Conservation (phyloP, 1,140 invertebrate species). For the Geopemphigus sp. region DNA sequence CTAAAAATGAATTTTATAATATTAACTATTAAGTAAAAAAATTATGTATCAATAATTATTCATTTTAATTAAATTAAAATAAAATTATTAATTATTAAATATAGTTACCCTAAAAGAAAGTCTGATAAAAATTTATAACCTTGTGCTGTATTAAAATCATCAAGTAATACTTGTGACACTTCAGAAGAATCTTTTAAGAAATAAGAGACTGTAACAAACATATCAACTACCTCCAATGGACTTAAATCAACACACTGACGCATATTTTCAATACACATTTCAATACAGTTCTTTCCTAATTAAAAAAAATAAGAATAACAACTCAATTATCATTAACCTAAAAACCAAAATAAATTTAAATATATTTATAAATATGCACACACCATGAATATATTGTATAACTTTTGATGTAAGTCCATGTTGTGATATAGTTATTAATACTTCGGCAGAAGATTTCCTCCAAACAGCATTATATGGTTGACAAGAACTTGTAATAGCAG, state of each 20-base stretch:
- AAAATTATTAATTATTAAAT: background rate
- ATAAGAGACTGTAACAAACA: constrained; percentile 97
- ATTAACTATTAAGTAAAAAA: constrained; percentile 21
- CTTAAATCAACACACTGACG: constrained; percentile 86
- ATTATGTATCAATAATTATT: background rate
- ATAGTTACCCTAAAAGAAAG: constrained; percentile 84
- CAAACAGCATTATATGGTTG: constrained; percentile 89
- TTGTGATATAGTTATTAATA: constrained; percentile 90
- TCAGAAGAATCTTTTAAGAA: constrained; percentile 98
- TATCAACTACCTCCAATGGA: constrained; percentile 94
- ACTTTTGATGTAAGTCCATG: constrained; percentile 90
- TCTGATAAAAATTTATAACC: constrained; percentile 94
- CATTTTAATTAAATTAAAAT: background rate
- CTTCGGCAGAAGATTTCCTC: constrained; percentile 95
- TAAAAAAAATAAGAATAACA: background rate
- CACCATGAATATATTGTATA: constrained; percentile 95
- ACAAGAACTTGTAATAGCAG: constrained; percentile 93
- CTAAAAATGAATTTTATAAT: constrained; percentile 57
- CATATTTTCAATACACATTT: constrained; percentile 95
- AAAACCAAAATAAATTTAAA: background rate
- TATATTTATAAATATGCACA: constrained; percentile 56
- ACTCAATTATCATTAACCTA: background rate
- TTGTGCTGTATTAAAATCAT: constrained; percentile 92
- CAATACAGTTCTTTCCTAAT: constrained; percentile 90
- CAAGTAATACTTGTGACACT: constrained; percentile 87